Evolutionary conservation across 1,140 invertebrate species (phyloP), one percentile per base, ranked within the genome.

Genomic region (Zaprionus davidi): DNA sequence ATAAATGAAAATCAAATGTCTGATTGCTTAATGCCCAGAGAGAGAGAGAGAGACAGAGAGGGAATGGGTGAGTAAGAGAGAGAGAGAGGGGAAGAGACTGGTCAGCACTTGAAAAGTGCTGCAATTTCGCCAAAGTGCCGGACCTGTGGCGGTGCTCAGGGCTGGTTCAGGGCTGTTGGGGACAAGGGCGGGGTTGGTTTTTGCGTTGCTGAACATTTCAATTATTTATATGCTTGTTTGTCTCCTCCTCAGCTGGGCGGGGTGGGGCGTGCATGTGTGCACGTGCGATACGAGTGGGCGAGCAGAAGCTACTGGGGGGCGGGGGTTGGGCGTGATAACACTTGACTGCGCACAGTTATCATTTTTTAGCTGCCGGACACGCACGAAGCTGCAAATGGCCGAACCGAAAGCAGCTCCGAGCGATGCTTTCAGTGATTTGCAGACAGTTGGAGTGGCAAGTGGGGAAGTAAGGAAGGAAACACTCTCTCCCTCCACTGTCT

Each of bases 1-100:
- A 90, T 88, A 90, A 88, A 88, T 88, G 85, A 90, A 88, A 88
- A 88, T 88, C 85, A 88, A 88, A 88, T 87, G 85, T 88, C 90
- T 88, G 85, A 88, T 88, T 88, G 85, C 85, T 90, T 88, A 88
- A 88, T 90, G 76, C 84, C 67, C 63, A 65, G n/a, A n/a, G n/a
- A n/a, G n/a, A 70, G 79, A 75, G 76, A 88, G 65, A 77, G 41
- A 20, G 15, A 26, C 1, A 26, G 22, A 11, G 13, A 26, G 22
- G 6, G 20, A 24, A 13, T 28, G 34, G 26, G 9, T 1, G 24
- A 28, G 15, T 11, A 12, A 26, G 51, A 15, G 24, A 3, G 17
- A 7, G 53, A 15, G 20, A 20, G 20, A 20, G 20, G 20, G 26
- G 20, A 2, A 24, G 0, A 17, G 22, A 56, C 22, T 36, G 49